Evolutionary conservation across 2,888 invertebrate species (phyloP).

Genomic region (Caenorhabditis wallacei): DNA sequence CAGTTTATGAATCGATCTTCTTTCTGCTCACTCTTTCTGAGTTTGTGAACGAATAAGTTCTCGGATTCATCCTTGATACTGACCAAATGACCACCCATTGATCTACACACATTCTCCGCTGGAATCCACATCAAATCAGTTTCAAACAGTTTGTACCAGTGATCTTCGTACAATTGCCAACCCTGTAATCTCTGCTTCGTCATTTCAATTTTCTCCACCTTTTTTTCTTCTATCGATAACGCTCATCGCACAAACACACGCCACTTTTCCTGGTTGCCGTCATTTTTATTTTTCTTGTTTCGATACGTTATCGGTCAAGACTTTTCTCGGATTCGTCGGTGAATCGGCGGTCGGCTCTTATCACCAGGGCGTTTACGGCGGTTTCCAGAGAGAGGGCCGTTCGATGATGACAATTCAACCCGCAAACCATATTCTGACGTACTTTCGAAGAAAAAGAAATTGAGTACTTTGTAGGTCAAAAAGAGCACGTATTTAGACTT

Average conservation of each 20-base stretch:
- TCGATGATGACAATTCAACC: conserved; percentile 51
- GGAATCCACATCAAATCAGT: conserved; percentile 81
- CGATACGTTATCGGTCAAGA: conserved; percentile 1
- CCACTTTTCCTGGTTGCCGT: conserved; percentile 51
- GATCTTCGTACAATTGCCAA: conserved; percentile 78
- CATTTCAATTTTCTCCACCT: conserved; percentile 15
- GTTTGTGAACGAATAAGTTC: conserved; percentile 78
- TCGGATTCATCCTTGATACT: conserved; percentile 78
- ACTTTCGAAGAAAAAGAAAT: conserved; percentile 20
- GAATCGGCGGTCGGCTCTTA: conserved; percentile 19
- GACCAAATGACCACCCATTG: conserved; percentile 79
- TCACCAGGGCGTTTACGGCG: conserved; percentile 32
- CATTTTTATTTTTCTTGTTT: conserved; percentile 41
- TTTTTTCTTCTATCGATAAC: conserved; percentile 24
- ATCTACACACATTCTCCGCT: conserved; percentile 81
- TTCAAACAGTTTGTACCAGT: conserved; percentile 81
- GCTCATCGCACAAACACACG: conserved; percentile 7
- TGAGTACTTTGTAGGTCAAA: conserved; percentile 44
- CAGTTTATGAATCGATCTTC: background rate
- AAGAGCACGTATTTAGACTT: conserved; percentile 49
- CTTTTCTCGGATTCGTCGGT: conserved; percentile 37
- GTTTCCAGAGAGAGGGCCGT: conserved; percentile 51
- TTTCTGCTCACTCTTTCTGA: conserved; percentile 75
- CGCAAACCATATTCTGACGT: conserved; percentile 23
- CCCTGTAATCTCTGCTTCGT: conserved; percentile 65